These are phyloP conservation scores for Orthosia incerta DNA, from an alignment of 2,888 invertebrate species.

Conservation along the genomic window DNA sequence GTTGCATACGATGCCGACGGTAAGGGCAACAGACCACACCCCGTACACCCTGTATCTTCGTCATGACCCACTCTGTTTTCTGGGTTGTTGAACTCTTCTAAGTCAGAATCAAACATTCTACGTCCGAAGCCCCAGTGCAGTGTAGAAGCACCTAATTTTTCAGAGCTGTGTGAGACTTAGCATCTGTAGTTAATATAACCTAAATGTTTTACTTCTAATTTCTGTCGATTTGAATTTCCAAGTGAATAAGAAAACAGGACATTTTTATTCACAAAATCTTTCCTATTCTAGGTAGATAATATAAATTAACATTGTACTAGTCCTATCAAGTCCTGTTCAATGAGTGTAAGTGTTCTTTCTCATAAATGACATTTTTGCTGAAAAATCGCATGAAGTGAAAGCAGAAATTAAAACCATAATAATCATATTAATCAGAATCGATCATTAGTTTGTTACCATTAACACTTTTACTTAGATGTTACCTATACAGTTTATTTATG, in stretches of 20 bases:
- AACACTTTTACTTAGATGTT: slow-evolving; percentile 31
- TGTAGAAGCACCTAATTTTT: slow-evolving; percentile 60
- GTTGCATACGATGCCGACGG: slow-evolving; percentile 94
- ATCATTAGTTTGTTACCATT: slow-evolving; percentile 40
- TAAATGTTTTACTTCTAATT: slow-evolving; percentile 49
- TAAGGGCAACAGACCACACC: slow-evolving; percentile 90
- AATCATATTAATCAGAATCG: slow-evolving; percentile 24
- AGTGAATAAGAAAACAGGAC: slow-evolving; percentile 83
- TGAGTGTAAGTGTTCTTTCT: slow-evolving; percentile 87
- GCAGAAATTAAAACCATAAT: slow-evolving; percentile 17
- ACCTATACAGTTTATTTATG: slow-evolving; percentile 41
- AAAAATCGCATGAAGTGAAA: slow-evolving; percentile 55
- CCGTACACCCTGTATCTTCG: slow-evolving; percentile 83
- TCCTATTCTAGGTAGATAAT: slow-evolving; percentile 65
- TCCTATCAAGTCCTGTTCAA: slow-evolving; percentile 58
- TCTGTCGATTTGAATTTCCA: slow-evolving; percentile 61
- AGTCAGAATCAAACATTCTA: slow-evolving; percentile 48
- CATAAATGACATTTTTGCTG: slow-evolving; percentile 50
- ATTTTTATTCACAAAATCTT: slow-evolving; percentile 80
- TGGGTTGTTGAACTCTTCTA: slow-evolving; percentile 51
- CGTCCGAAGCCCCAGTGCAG: slow-evolving; percentile 64
- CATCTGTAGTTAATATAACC: slow-evolving; percentile 70
- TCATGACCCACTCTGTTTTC: slow-evolving; percentile 77
- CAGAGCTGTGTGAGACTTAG: slow-evolving; percentile 69
- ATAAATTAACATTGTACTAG: slow-evolving; percentile 65